Conservation (phyloP, 2,888 invertebrate species). For the Lacanobia wlatinum region DNA sequence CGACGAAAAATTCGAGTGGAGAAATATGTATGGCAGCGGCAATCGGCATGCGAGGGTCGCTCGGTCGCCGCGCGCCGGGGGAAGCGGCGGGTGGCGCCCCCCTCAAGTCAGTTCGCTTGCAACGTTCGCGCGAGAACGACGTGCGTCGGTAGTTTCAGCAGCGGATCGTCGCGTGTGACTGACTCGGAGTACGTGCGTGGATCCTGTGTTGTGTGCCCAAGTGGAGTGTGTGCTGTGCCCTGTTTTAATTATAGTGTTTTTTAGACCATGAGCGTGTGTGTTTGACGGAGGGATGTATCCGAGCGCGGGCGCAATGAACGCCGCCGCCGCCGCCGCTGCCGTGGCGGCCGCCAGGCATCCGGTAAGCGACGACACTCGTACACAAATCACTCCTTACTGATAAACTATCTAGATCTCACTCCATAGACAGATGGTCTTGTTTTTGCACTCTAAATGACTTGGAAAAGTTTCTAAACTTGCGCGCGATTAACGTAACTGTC, state of each 20-base stretch:
- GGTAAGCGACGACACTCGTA: conserved; percentile 90
- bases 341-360: conserved; percentile 96
- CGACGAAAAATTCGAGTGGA: conserved; percentile 90
- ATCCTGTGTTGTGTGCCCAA: conserved; percentile 81
- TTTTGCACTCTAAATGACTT: conserved; percentile 6
- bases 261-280: conserved; percentile 86
- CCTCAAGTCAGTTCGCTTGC: conserved; percentile 83
- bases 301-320: conserved; percentile 95
- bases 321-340: conserved; percentile 96
- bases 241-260: conserved; percentile 79
- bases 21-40: conserved; percentile 89
- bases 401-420: conserved; percentile 29
- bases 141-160: conserved; percentile 70
- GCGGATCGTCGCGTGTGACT: conserved; percentile 83
- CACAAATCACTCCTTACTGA: conserved; percentile 44
- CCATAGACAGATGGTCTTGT: conserved; percentile 19
- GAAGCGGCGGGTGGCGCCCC: conserved; percentile 74
- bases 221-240: conserved; percentile 87
- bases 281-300: conserved; percentile 94
- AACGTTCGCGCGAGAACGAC: conserved; percentile 74
- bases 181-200: conserved; percentile 78
- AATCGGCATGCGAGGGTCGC: conserved; percentile 84
- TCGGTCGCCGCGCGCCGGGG: conserved; percentile 76
- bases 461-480: conserved; percentile 23
- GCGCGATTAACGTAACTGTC: neutral